Evolutionary conservation across 2,797 vertebrate species (phyloP).

Genomic region (Poecile montanus): DNA sequence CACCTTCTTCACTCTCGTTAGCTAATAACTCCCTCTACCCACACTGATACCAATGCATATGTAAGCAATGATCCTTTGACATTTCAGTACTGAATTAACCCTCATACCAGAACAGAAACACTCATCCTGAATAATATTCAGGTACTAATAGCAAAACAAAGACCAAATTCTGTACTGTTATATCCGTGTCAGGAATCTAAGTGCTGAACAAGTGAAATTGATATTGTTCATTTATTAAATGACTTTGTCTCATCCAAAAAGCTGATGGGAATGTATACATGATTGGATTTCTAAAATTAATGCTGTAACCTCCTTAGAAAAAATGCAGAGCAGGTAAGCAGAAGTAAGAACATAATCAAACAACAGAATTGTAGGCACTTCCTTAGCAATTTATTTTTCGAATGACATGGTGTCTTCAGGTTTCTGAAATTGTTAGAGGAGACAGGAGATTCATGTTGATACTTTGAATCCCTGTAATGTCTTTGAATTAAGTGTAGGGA

Average conservation of each 20-base stretch:
- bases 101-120: neutral
- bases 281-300: neutral
- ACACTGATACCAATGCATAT: neutral
- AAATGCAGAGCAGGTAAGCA: neutral
- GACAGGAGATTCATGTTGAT: neutral
- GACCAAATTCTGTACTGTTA: neutral
- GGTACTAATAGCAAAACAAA: neutral
- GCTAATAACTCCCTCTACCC: neutral
- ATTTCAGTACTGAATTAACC: neutral
- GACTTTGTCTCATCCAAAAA: neutral
- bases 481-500: neutral
- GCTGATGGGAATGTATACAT: neutral
- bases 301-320: neutral
- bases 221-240: neutral
- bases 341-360: neutral
- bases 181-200: neutral
- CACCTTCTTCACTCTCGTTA: neutral
- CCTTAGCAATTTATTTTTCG: neutral
- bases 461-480: neutral
- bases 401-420: neutral
- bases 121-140: neutral
- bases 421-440: neutral
- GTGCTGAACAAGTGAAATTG: neutral
- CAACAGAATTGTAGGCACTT: neutral
- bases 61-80: neutral